Conservation (phyloP, 2,797 vertebrate genomes). For the Ambastaia sidthimunki region DNA sequence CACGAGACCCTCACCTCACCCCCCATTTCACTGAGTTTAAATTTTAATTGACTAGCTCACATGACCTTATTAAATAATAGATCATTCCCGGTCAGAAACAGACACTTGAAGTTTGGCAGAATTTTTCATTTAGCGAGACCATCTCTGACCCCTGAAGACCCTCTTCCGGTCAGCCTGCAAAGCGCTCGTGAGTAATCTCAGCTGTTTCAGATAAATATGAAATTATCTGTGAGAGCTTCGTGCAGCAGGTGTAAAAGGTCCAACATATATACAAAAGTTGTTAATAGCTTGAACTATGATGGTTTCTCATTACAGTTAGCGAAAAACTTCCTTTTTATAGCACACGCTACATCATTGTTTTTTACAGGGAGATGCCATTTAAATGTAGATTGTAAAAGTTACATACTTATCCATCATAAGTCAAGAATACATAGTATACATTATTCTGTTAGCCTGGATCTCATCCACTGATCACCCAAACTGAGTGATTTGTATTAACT, state of each 20-base stretch:
- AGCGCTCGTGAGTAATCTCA: conserved; percentile 61
- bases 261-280: neutral
- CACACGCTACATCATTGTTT: neutral
- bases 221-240: neutral
- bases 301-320: neutral
- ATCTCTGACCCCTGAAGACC: conserved; percentile 30
- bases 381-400: neutral
- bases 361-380: neutral
- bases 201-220: neutral
- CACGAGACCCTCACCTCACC: conserved; percentile 75
- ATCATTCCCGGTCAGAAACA: conserved; percentile 89
- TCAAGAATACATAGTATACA: neutral
- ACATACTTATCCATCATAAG: too few relatives aligned
- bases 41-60: conserved; percentile 89
- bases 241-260: neutral
- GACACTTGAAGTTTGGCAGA: conserved; percentile 81
- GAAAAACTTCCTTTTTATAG: neutral
- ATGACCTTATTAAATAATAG: conserved; percentile 96
- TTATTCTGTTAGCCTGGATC: neutral
- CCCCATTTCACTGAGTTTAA: conserved; percentile 79
- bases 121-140: conserved; percentile 86
- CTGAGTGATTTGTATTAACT: too few relatives aligned
- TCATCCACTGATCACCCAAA: neutral
- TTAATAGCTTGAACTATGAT: neutral
- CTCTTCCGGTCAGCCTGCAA: conserved; percentile 64